Evolutionary conservation across 2,888 invertebrate genomes (phyloP).

Genomic region (Brachylomia viminalis): DNA sequence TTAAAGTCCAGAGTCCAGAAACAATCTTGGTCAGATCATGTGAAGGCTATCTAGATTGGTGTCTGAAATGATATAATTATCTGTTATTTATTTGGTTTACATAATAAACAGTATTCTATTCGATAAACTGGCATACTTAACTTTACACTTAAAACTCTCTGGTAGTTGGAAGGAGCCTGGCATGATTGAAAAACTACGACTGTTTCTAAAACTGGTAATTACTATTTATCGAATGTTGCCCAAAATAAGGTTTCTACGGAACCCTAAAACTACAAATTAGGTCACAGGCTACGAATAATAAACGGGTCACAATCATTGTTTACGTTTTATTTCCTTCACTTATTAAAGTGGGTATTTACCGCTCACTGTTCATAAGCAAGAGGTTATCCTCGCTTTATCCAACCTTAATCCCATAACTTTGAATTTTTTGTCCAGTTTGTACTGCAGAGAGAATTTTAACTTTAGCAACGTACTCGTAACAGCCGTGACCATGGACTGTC

Average conservation of each 20-base stretch:
- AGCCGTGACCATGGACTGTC: background rate
- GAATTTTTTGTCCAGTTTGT: too few species aligned
- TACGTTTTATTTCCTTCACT: constrained; percentile 23
- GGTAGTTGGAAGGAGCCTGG: background rate
- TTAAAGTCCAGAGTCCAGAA: too few species aligned
- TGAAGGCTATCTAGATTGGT: too few species aligned
- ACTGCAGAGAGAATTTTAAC: background rate
- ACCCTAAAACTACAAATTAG: background rate
- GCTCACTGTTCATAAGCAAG: background rate
- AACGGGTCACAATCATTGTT: constrained; percentile 14
- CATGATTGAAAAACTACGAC: background rate
- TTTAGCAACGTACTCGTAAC: too few species aligned
- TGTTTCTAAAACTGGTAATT: background rate
- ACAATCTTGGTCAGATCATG: too few species aligned
- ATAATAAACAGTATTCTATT: background rate
- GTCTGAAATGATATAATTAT: background rate
- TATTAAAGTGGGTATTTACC: background rate
- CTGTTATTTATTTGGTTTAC: background rate
- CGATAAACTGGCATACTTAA: background rate
- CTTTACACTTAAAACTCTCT: background rate
- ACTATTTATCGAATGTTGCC: background rate
- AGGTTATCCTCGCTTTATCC: background rate
- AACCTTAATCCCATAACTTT: background rate
- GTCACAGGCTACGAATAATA: background rate
- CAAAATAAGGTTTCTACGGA: background rate